Conservation (phyloP, 2,113 vertebrate species). For the Hemibates koningsi region DNA sequence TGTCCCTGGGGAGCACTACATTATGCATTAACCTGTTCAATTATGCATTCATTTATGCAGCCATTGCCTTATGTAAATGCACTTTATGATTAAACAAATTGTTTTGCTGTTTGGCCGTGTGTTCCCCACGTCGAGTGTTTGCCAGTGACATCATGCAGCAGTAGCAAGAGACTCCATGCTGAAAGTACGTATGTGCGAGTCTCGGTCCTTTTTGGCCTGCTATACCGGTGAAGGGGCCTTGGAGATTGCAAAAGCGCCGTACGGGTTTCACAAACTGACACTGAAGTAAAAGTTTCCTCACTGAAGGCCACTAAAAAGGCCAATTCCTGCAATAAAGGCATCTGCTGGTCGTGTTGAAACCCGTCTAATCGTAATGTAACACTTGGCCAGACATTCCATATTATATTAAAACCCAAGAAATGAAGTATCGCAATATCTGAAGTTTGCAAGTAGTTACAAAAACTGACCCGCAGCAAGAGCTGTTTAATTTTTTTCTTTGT, state of each 20-base stretch:
- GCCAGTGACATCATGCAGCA: slow-evolving; percentile 64
- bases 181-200: slow-evolving; percentile 5
- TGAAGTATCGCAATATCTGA: not conserved
- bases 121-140: slow-evolving; percentile 64
- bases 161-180: slow-evolving; percentile 39
- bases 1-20: slow-evolving; percentile 64
- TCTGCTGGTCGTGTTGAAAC: not conserved
- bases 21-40: slow-evolving; percentile 75
- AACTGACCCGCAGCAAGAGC: not conserved
- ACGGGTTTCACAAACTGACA: slow-evolving; percentile 19
- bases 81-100: slow-evolving; percentile 73
- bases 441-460: not conserved
- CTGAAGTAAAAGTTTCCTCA: not conserved
- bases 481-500: not conserved
- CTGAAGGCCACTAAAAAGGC: not conserved
- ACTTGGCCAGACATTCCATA: not conserved
- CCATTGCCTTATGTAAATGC: slow-evolving; percentile 72
- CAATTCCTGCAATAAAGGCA: not conserved
- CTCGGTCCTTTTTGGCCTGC: slow-evolving; percentile 26
- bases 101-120: slow-evolving; percentile 65
- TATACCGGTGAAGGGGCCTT: slow-evolving; percentile 29
- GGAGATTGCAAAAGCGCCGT: slow-evolving; percentile 15
- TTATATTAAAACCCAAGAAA: not conserved
- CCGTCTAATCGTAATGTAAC: not conserved
- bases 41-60: slow-evolving; percentile 77